These are phyloP conservation scores for Pogonomyrmex barbatus DNA, from an alignment of 1,140 invertebrate species.

Conservation along the genomic window DNA sequence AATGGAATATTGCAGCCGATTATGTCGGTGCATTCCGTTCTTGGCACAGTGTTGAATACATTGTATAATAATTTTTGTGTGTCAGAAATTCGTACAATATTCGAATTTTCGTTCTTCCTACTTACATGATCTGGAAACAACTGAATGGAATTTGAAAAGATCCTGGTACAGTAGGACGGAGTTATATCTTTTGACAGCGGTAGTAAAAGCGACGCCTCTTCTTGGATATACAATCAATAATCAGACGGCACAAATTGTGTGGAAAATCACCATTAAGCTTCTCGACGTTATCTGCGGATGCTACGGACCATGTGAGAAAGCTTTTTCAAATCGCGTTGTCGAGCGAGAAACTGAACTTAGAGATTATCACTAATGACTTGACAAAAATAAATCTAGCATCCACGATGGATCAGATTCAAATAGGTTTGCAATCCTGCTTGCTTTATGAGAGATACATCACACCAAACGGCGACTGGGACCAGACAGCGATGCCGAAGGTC, in stretches of 20 bases:
- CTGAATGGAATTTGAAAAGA: slow-evolving; percentile 79
- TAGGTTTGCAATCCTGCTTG: slow-evolving; percentile 50
- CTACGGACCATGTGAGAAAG: slow-evolving; percentile 61
- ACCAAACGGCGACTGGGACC: slow-evolving; percentile 77
- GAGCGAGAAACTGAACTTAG: slow-evolving; percentile 72
- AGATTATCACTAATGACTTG: slow-evolving; percentile 55
- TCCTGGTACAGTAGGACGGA: slow-evolving; percentile 84
- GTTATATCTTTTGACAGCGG: slow-evolving; percentile 76
- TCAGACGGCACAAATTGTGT: slow-evolving; percentile 67
- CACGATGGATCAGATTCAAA: slow-evolving; percentile 12
- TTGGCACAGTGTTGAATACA: slow-evolving; percentile 72
- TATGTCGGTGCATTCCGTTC: slow-evolving; percentile 78
- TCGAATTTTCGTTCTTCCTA: slow-evolving; percentile 77
- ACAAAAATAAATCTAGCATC: slow-evolving; percentile 65
- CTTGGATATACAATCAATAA: slow-evolving; percentile 40
- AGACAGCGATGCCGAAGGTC: slow-evolving; percentile 87
- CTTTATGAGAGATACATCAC: slow-evolving; percentile 79
- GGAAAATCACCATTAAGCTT: slow-evolving; percentile 82
- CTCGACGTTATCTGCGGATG: too few species aligned
- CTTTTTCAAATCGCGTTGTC: slow-evolving; percentile 76
- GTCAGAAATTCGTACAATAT: slow-evolving; percentile 69
- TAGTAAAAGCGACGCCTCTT: slow-evolving; percentile 71
- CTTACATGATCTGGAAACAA: slow-evolving; percentile 72
- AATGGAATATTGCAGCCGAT: slow-evolving; percentile 81
- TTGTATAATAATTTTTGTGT: slow-evolving; percentile 41